phyloP scores from a whole-genome alignment of 2,797 vertebrate genomes.

The Xyrichtys novacula region DNA sequence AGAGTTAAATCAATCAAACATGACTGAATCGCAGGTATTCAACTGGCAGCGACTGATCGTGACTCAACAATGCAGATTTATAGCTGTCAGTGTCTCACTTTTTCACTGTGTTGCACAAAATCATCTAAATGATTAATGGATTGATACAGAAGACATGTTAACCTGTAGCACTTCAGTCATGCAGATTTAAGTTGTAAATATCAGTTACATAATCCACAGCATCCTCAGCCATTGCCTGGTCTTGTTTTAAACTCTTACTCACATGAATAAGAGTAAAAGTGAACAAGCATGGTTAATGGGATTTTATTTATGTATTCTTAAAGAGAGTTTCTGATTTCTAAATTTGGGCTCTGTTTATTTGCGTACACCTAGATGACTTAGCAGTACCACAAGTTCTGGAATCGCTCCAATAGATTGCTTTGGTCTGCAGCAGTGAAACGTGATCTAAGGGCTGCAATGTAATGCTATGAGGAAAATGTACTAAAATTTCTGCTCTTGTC shows the following conservation, averaged over 20 bases:
- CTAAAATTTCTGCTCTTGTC: neutral
- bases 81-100: slow-evolving; percentile 14
- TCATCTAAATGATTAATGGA: slow-evolving; percentile 21
- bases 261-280: slow-evolving; percentile 6
- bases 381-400: no score
- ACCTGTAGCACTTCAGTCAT: neutral
- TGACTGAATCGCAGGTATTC: neutral
- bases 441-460: neutral
- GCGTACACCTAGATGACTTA: neutral
- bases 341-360: neutral
- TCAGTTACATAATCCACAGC: neutral
- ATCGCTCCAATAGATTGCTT: no score
- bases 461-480: neutral
- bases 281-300: slow-evolving; percentile 31
- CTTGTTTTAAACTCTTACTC: slow-evolving; percentile 12
- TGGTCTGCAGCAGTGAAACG: neutral
- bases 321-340: neutral
- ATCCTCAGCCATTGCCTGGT: slow-evolving; percentile 8
- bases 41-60: slow-evolving; percentile 2
- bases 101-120: slow-evolving; percentile 7
- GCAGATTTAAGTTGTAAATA: slow-evolving; percentile 9
- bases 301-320: slow-evolving; percentile 14
- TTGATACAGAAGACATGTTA: neutral
- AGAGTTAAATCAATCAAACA: slow-evolving; percentile 20
- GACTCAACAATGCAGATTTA: neutral